phyloP scores from a whole-genome alignment of 30 jellyfish, hydroid and myxozoan species.

The Nemopilema nomurai region DNA sequence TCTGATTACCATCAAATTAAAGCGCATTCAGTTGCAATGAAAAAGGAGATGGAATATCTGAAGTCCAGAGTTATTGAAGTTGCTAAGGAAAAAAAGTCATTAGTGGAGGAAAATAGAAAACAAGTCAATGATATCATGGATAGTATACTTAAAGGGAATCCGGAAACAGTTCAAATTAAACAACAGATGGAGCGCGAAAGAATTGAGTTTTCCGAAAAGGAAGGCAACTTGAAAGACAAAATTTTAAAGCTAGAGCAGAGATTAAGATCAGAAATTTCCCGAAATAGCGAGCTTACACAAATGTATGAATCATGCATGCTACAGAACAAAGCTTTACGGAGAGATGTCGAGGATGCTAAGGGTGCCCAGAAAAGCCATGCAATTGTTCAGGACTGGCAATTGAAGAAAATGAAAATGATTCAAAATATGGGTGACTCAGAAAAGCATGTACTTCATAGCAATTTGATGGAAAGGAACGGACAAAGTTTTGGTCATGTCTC shows the following conservation, averaged over 20 bases:
- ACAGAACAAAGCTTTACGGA: constrained; percentile 34
- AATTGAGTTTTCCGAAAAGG: constrained; percentile 32
- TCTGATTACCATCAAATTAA: constrained; percentile 27
- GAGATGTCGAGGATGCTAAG: constrained; percentile 29
- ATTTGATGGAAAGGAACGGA: neutral
- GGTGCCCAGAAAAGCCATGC: neutral
- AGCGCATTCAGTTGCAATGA: constrained; percentile 16
- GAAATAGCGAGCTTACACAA: constrained; percentile 25
- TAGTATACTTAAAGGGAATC: constrained; percentile 20
- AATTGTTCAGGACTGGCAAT: neutral
- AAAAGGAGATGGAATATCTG: constrained; percentile 17
- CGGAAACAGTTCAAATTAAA: constrained; percentile 5
- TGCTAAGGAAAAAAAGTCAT: constrained; percentile 4
- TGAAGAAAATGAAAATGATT: neutral
- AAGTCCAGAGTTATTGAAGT: constrained; percentile 17
- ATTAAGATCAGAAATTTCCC: constrained; percentile 17
- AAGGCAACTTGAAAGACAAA: constrained; percentile 23
- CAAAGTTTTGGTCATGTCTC: neutral
- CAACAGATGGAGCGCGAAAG: constrained; percentile 15
- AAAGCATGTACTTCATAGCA: neutral
- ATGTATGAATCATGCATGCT: constrained; percentile 35
- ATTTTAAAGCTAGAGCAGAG: constrained; percentile 15
- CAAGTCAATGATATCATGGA: constrained; percentile 24
- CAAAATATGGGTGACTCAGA: neutral
- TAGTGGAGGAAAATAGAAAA: constrained; percentile 14